Percentiles rank a stretch among this genome's conserved stretches.
These are phyloP conservation scores for Copsychus sechellarum DNA, from an alignment of 2,113 vertebrate genomes.

Conservation along the genomic window DNA sequence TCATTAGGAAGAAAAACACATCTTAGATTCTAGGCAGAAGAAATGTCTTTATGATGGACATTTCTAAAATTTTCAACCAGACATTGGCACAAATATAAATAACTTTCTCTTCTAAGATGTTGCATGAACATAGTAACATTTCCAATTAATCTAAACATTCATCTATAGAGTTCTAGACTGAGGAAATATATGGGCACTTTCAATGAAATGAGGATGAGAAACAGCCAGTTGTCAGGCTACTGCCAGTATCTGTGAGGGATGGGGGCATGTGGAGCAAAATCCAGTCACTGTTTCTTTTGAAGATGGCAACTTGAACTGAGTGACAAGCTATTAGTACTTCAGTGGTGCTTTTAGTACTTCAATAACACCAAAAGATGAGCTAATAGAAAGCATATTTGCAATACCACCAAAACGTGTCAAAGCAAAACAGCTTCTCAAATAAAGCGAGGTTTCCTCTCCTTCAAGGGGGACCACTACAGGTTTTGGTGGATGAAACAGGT, in stretches of 20 bases:
- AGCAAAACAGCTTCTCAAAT: not conserved
- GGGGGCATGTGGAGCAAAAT: not conserved
- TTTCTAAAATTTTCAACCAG: not conserved
- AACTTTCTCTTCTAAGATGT: not conserved
- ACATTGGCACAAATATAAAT: not conserved
- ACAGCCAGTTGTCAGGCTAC: not conserved
- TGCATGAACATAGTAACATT: not conserved
- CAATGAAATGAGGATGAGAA: not conserved
- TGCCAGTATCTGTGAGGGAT: not conserved
- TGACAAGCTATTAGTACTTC: not conserved
- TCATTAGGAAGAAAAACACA: not conserved
- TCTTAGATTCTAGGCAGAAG: not conserved
- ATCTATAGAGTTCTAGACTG: not conserved
- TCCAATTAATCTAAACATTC: not conserved
- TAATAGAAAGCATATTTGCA: not conserved
- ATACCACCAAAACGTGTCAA: not conserved
- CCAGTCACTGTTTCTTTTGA: not conserved
- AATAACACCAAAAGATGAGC: not conserved
- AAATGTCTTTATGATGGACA: not conserved
- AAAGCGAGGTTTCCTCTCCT: not conserved
- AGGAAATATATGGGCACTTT: not conserved
- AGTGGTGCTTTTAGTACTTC: not conserved
- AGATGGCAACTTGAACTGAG: not conserved
- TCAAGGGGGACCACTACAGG: not conserved
- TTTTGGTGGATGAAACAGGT: not conserved